Conservation (phyloP, 1,140 invertebrate genomes). For the Amyelois transitella region DNA sequence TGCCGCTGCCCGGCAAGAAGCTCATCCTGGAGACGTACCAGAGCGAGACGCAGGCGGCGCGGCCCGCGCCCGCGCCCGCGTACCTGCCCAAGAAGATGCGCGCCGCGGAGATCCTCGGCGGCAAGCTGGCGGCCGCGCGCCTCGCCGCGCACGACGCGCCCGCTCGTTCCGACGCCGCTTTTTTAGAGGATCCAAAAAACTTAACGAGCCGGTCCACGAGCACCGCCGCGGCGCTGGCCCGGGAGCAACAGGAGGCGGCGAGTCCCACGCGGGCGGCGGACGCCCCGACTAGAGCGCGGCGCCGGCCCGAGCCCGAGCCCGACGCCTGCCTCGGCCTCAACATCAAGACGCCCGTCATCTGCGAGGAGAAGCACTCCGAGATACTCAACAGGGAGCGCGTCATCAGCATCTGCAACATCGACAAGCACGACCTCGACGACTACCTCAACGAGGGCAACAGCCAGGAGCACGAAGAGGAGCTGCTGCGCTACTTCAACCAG, state of each 20-base stretch:
- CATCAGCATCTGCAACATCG: conserved; percentile 82
- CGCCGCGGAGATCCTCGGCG: conserved; percentile 64
- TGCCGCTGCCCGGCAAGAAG: conserved; percentile 68
- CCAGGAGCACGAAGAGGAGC: conserved; percentile 86
- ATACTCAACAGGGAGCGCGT: conserved; percentile 77
- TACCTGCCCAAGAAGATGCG: conserved; percentile 73
- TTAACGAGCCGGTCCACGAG: conserved; percentile 68
- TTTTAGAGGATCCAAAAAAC: conserved; percentile 74
- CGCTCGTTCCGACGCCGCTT: conserved; percentile 54
- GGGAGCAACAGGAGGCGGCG: conserved; percentile 67
- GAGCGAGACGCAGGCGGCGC: conserved; percentile 49
- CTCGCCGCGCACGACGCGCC: conserved; percentile 23
- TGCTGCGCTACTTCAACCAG: conserved; percentile 85
- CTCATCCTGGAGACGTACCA: conserved; percentile 70
- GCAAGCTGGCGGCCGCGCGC: conserved; percentile 49
- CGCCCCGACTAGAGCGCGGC: conserved; percentile 49
- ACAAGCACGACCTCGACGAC: conserved; percentile 85
- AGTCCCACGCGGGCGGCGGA: conserved; percentile 61
- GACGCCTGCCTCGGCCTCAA: conserved; percentile 67
- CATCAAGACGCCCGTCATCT: conserved; percentile 64
- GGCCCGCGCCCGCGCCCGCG: conserved; percentile 42
- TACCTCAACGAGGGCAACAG: conserved; percentile 86
- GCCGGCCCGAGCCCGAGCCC: conserved; percentile 45
- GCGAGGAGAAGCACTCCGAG: conserved; percentile 67
- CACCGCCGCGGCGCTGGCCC: conserved; percentile 70